phyloP scores from a whole-genome alignment of 2,888 invertebrate genomes.

The Caenorhabditis angaria region DNA sequence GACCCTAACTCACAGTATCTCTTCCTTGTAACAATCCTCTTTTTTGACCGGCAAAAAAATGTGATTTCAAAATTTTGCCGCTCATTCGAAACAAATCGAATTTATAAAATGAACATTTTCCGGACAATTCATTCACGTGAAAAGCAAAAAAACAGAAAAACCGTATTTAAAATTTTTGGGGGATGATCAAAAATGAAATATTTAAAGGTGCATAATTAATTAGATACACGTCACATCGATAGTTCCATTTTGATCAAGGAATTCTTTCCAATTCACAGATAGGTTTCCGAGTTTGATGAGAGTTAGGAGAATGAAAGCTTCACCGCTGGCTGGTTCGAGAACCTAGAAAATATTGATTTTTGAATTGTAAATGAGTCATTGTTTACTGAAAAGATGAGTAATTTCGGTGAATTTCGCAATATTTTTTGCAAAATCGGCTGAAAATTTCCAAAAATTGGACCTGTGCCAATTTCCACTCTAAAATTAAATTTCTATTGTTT shows the following conservation, averaged over 20 bases:
- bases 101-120: not conserved
- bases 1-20: not conserved
- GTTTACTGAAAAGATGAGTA: too few species aligned
- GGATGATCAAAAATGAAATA: too few species aligned
- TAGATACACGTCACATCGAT: conserved; percentile 56
- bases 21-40: not conserved
- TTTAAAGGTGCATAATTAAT: not conserved
- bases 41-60: not conserved
- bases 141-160: not conserved
- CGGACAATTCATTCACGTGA: not conserved
- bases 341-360: conserved; percentile 49
- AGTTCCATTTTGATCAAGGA: conserved; percentile 65
- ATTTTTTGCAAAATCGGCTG: conserved; percentile 8
- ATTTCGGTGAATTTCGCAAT: conserved; percentile 3
- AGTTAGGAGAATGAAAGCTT: conserved; percentile 64
- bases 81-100: not conserved
- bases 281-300: conserved; percentile 68
- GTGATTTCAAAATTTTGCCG: not conserved
- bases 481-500: too few species aligned
- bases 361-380: too few species aligned
- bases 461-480: too few species aligned
- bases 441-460: not conserved
- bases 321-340: conserved; percentile 67
- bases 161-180: not conserved
- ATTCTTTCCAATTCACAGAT: conserved; percentile 70